Conservation (phyloP, 2,797 vertebrate species). For the Thunnus albacares region DNA sequence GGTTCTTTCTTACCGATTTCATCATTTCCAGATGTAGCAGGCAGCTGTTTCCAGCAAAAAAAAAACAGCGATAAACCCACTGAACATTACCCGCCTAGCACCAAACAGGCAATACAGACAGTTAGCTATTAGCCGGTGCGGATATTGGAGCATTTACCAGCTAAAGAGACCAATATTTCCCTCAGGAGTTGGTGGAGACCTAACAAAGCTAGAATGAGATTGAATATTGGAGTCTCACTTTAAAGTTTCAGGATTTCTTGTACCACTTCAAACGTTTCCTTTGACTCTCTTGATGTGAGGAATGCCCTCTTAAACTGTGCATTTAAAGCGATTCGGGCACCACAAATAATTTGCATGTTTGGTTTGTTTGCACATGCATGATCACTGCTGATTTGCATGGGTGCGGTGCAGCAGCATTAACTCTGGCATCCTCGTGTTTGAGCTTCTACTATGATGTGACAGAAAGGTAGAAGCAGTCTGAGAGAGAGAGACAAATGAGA, state of each 20-base stretch:
- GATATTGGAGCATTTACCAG: too few species aligned
- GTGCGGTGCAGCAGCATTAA: background rate
- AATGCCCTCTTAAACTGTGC: slow-evolving; percentile 12
- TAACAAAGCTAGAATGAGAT: too few species aligned
- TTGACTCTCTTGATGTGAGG: background rate
- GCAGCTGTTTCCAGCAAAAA: too few species aligned
- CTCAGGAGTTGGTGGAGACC: too few species aligned
- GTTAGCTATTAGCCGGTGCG: too few species aligned
- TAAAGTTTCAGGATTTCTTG: background rate
- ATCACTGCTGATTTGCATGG: slow-evolving; percentile 44
- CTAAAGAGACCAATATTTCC: too few species aligned
- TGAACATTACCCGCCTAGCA: too few species aligned
- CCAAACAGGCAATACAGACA: too few species aligned
- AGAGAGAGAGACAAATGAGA: slow-evolving; percentile 34
- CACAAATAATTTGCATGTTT: slow-evolving; percentile 52
- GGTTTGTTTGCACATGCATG: slow-evolving; percentile 10
- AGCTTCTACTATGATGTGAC: slow-evolving; percentile 24
- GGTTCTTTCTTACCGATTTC: background rate
- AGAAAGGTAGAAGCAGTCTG: slow-evolving; percentile 18
- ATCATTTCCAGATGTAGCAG: background rate
- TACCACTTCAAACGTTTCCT: background rate
- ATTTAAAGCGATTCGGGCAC: background rate
- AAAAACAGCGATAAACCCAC: too few species aligned
- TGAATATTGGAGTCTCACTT: background rate
- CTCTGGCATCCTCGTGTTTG: slow-evolving; percentile 14